These are phyloP conservation scores for Pitta sordida DNA, from an alignment of 2,113 vertebrate genomes.

Conservation along the genomic window DNA sequence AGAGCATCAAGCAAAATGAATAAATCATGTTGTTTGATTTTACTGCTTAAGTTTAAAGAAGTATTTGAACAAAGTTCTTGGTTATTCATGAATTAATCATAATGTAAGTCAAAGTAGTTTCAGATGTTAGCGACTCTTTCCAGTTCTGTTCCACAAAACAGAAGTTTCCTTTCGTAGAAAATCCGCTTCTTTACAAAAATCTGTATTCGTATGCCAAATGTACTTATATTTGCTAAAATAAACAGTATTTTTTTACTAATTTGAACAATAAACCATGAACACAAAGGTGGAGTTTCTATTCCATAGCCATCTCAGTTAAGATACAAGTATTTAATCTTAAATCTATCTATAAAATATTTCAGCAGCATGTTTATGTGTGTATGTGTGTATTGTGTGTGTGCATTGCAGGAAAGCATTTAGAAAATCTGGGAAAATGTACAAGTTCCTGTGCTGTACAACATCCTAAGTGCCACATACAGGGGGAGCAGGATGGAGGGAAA, in stretches of 20 bases:
- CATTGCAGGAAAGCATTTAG: not conserved
- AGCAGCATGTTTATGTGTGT: not conserved
- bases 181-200: not conserved
- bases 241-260: slow-evolving; percentile 46
- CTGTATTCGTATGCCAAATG: not conserved
- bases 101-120: not conserved
- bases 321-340: not conserved
- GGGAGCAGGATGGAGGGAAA: not conserved
- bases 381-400: not conserved
- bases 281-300: not conserved
- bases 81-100: slow-evolving; percentile 12
- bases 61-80: not conserved
- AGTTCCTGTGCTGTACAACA: not conserved
- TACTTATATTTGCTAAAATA: slow-evolving; percentile 14
- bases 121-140: not conserved
- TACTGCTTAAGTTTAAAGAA: not conserved
- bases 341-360: not conserved
- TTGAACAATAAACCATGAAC: slow-evolving; percentile 27
- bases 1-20: not conserved
- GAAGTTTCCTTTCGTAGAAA: slow-evolving; percentile 6
- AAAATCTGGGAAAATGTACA: not conserved
- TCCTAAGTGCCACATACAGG: not conserved
- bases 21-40: not conserved
- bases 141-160: not conserved
- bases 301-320: not conserved